Conservation (phyloP, 1,140 invertebrate genomes). For the Dreissena rostriformis region DNA sequence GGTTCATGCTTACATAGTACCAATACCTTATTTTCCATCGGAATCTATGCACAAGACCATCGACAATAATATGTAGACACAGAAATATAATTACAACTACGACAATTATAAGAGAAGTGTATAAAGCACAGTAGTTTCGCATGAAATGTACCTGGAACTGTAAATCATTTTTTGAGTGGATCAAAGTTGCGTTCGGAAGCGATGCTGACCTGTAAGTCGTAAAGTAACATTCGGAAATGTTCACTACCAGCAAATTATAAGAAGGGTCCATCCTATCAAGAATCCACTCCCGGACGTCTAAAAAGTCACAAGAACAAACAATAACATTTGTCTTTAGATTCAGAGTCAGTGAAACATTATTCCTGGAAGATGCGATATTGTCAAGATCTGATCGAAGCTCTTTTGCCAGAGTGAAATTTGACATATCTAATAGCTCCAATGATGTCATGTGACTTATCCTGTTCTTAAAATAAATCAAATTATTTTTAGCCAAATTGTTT, state of each 20-base stretch:
- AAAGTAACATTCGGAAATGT: background rate
- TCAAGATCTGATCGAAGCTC: background rate
- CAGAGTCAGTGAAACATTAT: background rate
- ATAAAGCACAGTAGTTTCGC: background rate
- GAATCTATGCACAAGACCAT: constrained; percentile 3
- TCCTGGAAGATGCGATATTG: background rate
- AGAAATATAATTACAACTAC: background rate
- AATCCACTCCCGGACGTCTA: constrained; percentile 32
- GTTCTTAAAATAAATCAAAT: constrained; percentile 2
- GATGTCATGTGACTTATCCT: constrained; percentile 15
- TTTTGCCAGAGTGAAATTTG: background rate
- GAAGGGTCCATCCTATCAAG: background rate
- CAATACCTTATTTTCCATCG: constrained; percentile 39
- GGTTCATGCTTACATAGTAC: constrained; percentile 27
- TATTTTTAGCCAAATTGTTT: background rate
- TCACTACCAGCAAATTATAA: background rate
- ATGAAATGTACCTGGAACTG: background rate
- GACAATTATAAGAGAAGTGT: background rate
- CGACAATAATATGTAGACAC: constrained; percentile 11
- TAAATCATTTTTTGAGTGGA: background rate
- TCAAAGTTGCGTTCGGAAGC: background rate
- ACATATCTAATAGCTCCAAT: background rate
- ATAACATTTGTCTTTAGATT: constrained; percentile 15
- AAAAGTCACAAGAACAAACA: constrained; percentile 18
- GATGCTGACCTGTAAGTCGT: background rate